A percentile compares a stretch with the other conserved stretches of the same genome.
Conservation (phyloP, 2,888 invertebrate species). For the Eueremaeus valkanovi region DNA sequence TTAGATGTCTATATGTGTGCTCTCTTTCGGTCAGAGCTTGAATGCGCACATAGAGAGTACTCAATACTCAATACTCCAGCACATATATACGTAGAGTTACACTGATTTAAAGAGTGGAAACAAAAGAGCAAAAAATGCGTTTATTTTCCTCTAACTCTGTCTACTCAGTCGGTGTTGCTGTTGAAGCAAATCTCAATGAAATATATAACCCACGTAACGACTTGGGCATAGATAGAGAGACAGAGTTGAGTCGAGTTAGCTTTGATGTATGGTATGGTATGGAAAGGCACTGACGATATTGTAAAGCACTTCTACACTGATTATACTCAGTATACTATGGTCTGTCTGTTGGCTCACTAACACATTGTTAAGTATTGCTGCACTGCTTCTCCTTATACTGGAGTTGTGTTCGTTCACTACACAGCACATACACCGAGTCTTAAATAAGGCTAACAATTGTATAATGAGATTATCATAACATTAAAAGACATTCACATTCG, state of each 20-base stretch:
- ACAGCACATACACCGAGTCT: not conserved
- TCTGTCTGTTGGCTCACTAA: not conserved
- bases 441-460: constrained; percentile 25
- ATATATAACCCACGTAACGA: not conserved
- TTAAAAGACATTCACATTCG: not conserved
- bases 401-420: no score
- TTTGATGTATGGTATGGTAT: no score
- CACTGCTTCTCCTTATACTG: no score
- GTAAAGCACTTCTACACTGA: no score
- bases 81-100: no score
- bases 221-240: not conserved
- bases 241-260: no score
- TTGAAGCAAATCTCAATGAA: not conserved
- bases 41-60: no score
- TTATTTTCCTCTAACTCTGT: not conserved
- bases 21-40: no score
- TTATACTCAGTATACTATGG: not conserved
- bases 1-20: not conserved
- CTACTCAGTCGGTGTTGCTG: not conserved
- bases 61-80: no score
- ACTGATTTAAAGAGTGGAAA: no score
- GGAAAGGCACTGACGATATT: no score
- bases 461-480: constrained; percentile 29
- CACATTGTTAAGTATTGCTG: not conserved
- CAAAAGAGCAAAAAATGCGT: not conserved